Percentiles rank a stretch among this genome's conserved stretches.
phyloP scores from a whole-genome alignment of 1,140 invertebrate genomes.

The Sycobia sp. region DNA sequence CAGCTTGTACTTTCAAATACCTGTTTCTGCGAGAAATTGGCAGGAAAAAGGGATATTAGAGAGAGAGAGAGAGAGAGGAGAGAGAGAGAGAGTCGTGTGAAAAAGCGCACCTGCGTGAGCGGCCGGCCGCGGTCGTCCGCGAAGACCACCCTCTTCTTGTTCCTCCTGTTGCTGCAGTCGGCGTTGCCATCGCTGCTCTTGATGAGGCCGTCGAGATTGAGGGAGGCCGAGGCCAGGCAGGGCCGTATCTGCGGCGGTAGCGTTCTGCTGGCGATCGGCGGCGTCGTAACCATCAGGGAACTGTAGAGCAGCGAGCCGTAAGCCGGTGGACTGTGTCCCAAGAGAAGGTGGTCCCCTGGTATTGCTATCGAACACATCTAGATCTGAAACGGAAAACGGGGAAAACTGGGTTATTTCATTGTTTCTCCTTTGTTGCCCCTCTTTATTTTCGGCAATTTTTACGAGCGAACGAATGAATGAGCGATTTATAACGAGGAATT shows the following conservation, averaged over 20 bases:
- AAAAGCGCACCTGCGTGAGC: slow-evolving; percentile 76
- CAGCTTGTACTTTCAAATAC: no score
- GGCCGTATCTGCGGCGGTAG: slow-evolving; percentile 53
- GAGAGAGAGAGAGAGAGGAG: no score
- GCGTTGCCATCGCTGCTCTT: slow-evolving; percentile 38
- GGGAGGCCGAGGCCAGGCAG: slow-evolving; percentile 49
- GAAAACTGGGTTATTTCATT: no score
- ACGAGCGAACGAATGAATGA: no score
- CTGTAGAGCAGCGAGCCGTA: slow-evolving; percentile 51
- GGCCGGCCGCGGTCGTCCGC: slow-evolving; percentile 89
- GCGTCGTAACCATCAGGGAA: slow-evolving; percentile 52
- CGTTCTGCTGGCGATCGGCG: slow-evolving; percentile 50
- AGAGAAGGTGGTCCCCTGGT: slow-evolving; percentile 56
- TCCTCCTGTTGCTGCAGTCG: slow-evolving; percentile 44
- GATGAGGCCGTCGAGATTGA: slow-evolving; percentile 46
- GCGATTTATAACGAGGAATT: no score
- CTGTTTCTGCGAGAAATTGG: no score
- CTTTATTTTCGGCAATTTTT: no score
- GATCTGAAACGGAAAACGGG: slow-evolving; percentile 43
- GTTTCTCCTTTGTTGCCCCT: no score
- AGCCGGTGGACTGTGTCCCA: slow-evolving; percentile 56
- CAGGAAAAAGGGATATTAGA: no score
- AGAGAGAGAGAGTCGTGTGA: no score
- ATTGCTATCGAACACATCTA: slow-evolving; percentile 62
- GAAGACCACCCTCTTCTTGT: slow-evolving; percentile 89